These are phyloP conservation scores for Grantiella picta DNA, from an alignment of 2,113 vertebrate species.

Conservation along the genomic window DNA sequence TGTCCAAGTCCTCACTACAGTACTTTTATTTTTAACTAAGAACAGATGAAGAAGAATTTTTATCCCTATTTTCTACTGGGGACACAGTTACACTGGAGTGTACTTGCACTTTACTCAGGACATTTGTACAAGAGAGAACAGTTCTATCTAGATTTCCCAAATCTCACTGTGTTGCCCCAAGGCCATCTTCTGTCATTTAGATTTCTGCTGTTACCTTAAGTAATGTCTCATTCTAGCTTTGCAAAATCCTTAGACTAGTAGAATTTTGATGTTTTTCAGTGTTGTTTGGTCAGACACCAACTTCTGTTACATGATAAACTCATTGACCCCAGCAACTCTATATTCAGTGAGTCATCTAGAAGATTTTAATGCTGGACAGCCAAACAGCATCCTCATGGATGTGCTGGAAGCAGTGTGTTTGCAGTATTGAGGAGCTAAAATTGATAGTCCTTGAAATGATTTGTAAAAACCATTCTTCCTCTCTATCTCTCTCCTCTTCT, in stretches of 20 bases:
- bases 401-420: background rate
- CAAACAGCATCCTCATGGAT: background rate
- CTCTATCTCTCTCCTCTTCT: background rate
- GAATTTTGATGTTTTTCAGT: background rate
- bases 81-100: background rate
- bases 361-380: background rate
- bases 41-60: background rate
- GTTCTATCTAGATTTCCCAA: background rate
- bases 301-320: background rate
- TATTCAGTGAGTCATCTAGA: background rate
- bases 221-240: background rate
- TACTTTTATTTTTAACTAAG: background rate
- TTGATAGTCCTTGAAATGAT: background rate
- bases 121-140: background rate
- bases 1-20: background rate
- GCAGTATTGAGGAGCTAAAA: background rate
- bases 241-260: background rate
- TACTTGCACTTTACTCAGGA: background rate
- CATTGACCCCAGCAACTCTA: background rate
- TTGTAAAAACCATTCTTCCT: background rate
- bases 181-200: background rate
- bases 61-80: fast-evolving
- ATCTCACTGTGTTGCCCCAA: background rate
- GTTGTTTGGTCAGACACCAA: background rate
- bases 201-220: background rate